Conservation (phyloP, 1,140 invertebrate genomes). For the Metaphire vulgaris region DNA sequence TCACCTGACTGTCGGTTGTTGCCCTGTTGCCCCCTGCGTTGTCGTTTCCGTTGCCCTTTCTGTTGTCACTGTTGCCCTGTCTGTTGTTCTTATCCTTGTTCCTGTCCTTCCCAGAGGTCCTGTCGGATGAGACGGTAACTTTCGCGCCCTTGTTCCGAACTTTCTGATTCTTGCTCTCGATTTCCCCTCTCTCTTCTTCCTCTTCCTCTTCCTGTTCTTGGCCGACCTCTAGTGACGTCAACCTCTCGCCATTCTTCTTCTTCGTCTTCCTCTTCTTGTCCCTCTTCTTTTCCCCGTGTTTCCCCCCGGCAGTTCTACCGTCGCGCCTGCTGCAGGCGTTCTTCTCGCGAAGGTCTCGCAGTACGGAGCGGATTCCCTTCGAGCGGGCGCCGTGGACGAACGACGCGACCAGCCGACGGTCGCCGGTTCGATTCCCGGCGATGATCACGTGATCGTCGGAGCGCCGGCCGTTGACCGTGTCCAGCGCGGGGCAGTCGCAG, state of each 20-base stretch:
- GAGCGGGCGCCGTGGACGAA: not conserved
- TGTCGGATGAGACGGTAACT: too few relatives aligned
- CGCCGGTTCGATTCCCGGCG: not conserved
- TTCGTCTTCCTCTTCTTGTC: not conserved
- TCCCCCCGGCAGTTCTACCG: not conserved
- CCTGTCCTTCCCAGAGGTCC: too few relatives aligned
- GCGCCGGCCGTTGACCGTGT: not conserved
- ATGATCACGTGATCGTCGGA: not conserved
- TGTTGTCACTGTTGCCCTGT: not conserved
- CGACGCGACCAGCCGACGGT: not conserved
- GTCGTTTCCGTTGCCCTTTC: not conserved
- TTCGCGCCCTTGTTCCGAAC: too few relatives aligned
- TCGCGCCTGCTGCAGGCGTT: not conserved
- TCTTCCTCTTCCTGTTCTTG: not conserved
- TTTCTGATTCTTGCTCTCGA: too few relatives aligned
- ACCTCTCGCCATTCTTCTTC: not conserved
- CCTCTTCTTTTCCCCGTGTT: not conserved
- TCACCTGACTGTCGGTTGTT: too few relatives aligned
- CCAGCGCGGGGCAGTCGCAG: not conserved
- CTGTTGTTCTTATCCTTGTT: too few relatives aligned
- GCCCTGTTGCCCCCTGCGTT: too few relatives aligned
- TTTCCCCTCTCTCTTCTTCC: not conserved
- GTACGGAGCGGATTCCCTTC: not conserved
- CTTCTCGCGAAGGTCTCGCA: not conserved
- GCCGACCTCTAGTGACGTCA: not conserved